Percentiles rank a stretch among this genome's conserved stretches.
These are phyloP conservation scores for Dasyornis broadbenti DNA, from an alignment of 2,113 vertebrate genomes.

Conservation along the genomic window DNA sequence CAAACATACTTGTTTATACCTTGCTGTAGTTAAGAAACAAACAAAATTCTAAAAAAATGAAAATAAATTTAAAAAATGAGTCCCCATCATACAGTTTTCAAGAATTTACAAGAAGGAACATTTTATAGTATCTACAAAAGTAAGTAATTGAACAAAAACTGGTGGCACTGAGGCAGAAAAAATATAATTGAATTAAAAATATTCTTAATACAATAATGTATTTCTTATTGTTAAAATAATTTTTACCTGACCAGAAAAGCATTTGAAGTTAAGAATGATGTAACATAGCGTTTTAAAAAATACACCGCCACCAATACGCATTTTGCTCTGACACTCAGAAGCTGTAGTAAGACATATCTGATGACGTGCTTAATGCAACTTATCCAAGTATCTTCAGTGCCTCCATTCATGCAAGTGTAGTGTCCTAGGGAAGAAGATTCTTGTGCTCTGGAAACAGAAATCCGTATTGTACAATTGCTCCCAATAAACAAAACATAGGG, in stretches of 20 bases:
- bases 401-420: background rate
- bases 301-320: background rate
- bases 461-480: background rate
- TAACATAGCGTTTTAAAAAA: background rate
- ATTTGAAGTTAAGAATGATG: background rate
- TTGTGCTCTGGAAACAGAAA: background rate
- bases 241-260: background rate
- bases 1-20: background rate
- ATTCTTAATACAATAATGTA: background rate
- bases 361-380: background rate
- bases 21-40: background rate
- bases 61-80: background rate
- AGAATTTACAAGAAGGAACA: slow-evolving; percentile 22
- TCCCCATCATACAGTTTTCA: background rate
- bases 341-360: background rate
- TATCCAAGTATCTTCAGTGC: background rate
- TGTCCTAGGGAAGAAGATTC: background rate
- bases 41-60: background rate
- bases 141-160: background rate
- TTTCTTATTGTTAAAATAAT: background rate
- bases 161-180: background rate
- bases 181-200: background rate
- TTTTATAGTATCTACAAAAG: background rate
- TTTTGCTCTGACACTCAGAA: background rate
- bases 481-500: background rate